Base-by-base conservation (phyloP, 1,140 invertebrate genomes). In the Diachasmimorpha longicaudata region DNA sequence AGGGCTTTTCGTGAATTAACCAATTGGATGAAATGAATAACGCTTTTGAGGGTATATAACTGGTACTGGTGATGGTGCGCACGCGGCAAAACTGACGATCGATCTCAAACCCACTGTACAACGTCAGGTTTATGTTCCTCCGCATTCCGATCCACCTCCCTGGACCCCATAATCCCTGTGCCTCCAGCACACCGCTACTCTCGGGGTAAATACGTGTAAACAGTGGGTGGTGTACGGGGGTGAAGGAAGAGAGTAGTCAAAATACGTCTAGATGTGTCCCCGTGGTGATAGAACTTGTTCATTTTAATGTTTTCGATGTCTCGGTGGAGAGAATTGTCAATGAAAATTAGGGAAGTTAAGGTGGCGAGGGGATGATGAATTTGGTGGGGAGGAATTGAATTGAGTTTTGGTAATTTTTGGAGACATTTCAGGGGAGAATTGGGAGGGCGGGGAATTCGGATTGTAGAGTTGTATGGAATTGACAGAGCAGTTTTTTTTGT, bases 81-180 rank as follows among this genome's bases (percentile, higher is more conserved):
- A 66, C 55, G 55, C 55, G 72, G 55, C 23, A 23, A 68, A 68
- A 52, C 44, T 55, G 70, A 72, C 72, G 72, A 74, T 74, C 72
- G 72, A 74, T 74, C 72, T 74, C 63, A 44, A 23, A 39, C 70
- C 52, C 37, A 46, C 58, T 63, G 58, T 63, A 63, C 58, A 23
- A 63, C 58, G 58, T 63, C 58, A 68, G 72, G 72, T 74, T 74
- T 74, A 74, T 74, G 63, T 74, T 74, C 25, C 72, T 73, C 72
- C 25, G 72, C 63, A 74, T 74, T 74, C 63, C 72, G 44, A 74
- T 74, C 42, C 72, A 39, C 58, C 46, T 37, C 46, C 70, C 63
- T 31, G 63, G 63, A 66, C 63, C 21, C 25, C 63, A 66, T 66
- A 66, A 66, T 66, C 63, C 63, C 63, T 39, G n/a, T 42, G 31